Conservation (phyloP, 2,113 vertebrate species). For the Pterocles gutturalis region DNA sequence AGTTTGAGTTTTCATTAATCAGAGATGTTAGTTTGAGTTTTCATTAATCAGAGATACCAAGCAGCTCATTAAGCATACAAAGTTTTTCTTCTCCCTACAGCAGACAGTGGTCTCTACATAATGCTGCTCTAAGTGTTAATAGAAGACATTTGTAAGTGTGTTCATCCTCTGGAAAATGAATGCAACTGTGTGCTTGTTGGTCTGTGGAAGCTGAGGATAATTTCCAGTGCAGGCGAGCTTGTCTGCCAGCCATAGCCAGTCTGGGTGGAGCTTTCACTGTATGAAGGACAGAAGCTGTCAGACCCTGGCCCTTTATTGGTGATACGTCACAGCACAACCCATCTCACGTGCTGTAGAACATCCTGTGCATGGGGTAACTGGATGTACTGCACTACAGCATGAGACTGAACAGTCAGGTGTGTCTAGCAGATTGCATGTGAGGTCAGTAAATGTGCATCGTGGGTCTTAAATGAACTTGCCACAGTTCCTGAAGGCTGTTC, state of each 20-base stretch:
- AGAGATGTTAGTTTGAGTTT: not conserved
- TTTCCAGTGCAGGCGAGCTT: not conserved
- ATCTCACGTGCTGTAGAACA: not conserved
- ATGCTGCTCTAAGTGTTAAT: not conserved
- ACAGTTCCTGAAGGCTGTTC: not conserved
- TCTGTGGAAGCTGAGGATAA: not conserved
- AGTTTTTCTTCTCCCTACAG: not conserved
- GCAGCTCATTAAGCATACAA: not conserved
- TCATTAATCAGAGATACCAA: not conserved
- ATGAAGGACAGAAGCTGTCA: not conserved
- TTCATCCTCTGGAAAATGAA: not conserved
- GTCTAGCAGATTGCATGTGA: fast-evolving
- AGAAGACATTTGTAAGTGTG: not conserved
- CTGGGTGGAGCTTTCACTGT: not conserved
- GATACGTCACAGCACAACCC: not conserved
- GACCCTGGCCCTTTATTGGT: not conserved
- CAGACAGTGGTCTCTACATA: not conserved
- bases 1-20: not conserved
- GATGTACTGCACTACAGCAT: not conserved
- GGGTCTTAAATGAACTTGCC: not conserved
- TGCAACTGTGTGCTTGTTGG: not conserved
- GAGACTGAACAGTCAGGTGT: not conserved
- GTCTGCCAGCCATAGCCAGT: not conserved
- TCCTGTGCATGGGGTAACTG: not conserved
- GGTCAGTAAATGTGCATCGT: not conserved